Evolutionary conservation across 2,113 vertebrate genomes (phyloP), one percentile per base, ranked within the genome.

Genomic region (Cnemophilus loriae): DNA sequence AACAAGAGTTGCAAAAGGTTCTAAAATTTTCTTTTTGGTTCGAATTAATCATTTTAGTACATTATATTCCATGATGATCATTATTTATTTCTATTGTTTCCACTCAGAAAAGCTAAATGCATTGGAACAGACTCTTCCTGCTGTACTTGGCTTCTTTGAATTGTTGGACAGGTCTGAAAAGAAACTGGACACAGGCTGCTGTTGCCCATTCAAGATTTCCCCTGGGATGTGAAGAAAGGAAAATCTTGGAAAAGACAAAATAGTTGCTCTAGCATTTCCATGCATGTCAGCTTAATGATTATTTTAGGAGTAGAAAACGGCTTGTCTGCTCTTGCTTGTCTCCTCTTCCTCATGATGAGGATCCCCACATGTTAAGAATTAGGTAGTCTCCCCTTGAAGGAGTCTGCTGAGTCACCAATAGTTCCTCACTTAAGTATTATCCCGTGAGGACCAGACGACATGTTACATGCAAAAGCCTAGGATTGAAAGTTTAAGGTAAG

Each of bases 161-260:
- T 75, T 68, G 56, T 60, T 96, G 80, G 84, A 71, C 27, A 60
- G 39, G 19, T 90, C 73, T 95, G 49, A 93, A 95, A 86, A 84
- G 74, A 87, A 93, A 37, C 17, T 67, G 63, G 47, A 78, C 87
- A 27, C 44, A 87, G 60, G 15, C 35, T 91, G 73, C 52, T 78
- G 35, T 33, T 91, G 35, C 24, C 16, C 9, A 37, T 89, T 93
- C 61, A 75, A 89, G 69, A 87, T 87, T 84, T 84, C 64, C 50
- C 24, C 30, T 56, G 75, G 37, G 39, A 60, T 32, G 21, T 1
- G 8, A 88, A 83, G 33, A 83, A 73, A 85, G 35, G 14, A 87
- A 95, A 89, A 68, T 49, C 47, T 84, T 75, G 69, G 52, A 93
- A 91, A 91, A 89, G 47, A 33, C 19, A 32, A 46, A 26, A 32